These are phyloP conservation scores for Dexiosoma caninum DNA, from an alignment of 2,888 invertebrate species.

Conservation along the genomic window DNA sequence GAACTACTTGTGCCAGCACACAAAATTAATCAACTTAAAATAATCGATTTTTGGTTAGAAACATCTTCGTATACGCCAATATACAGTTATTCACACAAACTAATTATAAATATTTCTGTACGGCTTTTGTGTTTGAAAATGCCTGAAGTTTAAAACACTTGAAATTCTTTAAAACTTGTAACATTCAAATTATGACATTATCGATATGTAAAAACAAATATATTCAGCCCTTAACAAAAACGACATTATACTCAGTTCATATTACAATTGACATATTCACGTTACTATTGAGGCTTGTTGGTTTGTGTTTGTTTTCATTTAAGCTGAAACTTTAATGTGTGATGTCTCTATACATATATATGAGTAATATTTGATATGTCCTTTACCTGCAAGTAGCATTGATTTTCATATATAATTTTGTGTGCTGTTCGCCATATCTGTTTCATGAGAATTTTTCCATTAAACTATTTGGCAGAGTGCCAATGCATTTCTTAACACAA, in stretches of 20 bases:
- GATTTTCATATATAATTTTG: conserved; percentile 69
- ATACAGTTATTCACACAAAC: not conserved
- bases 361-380: conserved; percentile 9
- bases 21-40: not conserved
- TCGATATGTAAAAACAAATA: conserved; percentile 35
- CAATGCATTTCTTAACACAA: conserved; percentile 17
- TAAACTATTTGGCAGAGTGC: conserved; percentile 45
- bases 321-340: conserved; percentile 20
- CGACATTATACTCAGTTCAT: not conserved
- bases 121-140: not conserved
- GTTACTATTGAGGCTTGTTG: not conserved
- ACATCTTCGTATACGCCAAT: not conserved
- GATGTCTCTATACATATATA: conserved; percentile 29
- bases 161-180: conserved; percentile 53
- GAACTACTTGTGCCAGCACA: conserved; percentile 7
- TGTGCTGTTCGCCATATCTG: conserved; percentile 39
- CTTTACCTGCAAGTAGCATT: conserved; percentile 65
- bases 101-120: not conserved
- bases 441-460: conserved; percentile 21
- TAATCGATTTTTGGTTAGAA: conserved; percentile 52
- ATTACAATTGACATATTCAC: not conserved
- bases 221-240: conserved; percentile 23
- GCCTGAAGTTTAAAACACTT: not conserved
- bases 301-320: not conserved
- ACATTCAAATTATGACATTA: conserved; percentile 71